These are phyloP conservation scores for Gallinago solitaria DNA, from an alignment of 2,797 vertebrate species.

Conservation along the genomic window DNA sequence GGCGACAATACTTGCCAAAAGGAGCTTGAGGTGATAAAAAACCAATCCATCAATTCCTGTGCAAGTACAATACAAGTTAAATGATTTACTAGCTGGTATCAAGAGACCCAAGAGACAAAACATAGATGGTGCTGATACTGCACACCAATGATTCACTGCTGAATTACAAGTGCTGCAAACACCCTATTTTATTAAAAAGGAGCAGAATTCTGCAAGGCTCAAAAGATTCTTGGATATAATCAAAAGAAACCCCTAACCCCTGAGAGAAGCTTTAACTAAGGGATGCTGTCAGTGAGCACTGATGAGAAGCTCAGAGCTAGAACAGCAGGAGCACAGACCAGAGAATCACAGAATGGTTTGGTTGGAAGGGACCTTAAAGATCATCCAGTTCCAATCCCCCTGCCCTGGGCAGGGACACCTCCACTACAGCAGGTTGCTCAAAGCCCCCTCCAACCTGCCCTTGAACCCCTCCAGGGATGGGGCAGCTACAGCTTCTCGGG, in stretches of 20 bases:
- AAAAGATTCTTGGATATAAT: not conserved
- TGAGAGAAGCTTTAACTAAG: not conserved
- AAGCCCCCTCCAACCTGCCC: not conserved
- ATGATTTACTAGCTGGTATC: not conserved
- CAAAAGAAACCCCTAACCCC: not conserved
- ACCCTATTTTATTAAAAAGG: not conserved
- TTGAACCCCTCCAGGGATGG: not conserved
- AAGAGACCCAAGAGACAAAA: not conserved
- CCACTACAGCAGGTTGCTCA: too few species aligned
- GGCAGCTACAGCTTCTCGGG: not conserved
- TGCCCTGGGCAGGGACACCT: not conserved
- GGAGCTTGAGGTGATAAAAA: not conserved
- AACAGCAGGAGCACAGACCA: not conserved
- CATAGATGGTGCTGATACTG: not conserved
- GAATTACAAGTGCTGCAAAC: not conserved
- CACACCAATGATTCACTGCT: not conserved
- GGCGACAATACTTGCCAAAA: not conserved
- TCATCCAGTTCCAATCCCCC: not conserved
- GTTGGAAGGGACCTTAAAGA: not conserved
- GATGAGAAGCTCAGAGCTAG: not conserved
- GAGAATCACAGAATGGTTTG: not conserved
- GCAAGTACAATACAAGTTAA: not conserved
- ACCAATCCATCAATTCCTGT: not conserved
- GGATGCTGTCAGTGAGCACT: not conserved
- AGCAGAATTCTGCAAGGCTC: not conserved